Base-by-base conservation (phyloP, 2,797 vertebrate genomes). In the Malurus splendens region DNA sequence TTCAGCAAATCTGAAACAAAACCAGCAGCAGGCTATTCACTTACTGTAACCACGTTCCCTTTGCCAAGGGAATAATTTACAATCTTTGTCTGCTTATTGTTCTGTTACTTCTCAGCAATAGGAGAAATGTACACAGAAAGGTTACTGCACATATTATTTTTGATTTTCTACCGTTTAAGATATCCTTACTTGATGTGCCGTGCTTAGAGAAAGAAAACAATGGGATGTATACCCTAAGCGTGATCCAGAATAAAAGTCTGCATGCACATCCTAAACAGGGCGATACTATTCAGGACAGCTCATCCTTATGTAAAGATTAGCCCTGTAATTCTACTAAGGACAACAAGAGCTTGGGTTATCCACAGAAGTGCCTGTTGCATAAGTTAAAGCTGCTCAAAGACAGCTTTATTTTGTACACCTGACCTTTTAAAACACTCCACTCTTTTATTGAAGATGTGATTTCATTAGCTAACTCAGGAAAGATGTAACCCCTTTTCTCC, bases 301-400 rank as follows among this genome's bases (percentile, higher is more conserved):
- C 80, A 79, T 90, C 78, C 80, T 94, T 88, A 93, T 28, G 33
- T 90, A 79, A 93, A 94, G 94, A 96, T 94, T 94, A 93, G 81
- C 68, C 52, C 70, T 64, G 64, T 96, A 93, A 93, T 89, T 95
- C 93, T 95, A 28, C 86, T 56, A 79, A 94, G 90, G 89, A 83
- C 84, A 86, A 39, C n/a, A 78, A 82, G 93, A 87, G 91, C 94
- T 93, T 90, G 78, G 32, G 94, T 79, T 82, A 76, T 90, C 92
- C 88, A 90, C 57, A 70, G 93, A 94, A 95, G 64, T 92, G 89
- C 92, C 82, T 94, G 90, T 96, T 95, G 92, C 92, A 76, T 95
- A 93, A 89, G 83, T 90, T 93, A 96, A 96, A 96, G 92, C 93
- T 96, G 86, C 82, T 95, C 85, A 90, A 82, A 82, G 84, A 80